Conservation (phyloP, 2,113 vertebrate species). For the Ochotona princeps region DNA sequence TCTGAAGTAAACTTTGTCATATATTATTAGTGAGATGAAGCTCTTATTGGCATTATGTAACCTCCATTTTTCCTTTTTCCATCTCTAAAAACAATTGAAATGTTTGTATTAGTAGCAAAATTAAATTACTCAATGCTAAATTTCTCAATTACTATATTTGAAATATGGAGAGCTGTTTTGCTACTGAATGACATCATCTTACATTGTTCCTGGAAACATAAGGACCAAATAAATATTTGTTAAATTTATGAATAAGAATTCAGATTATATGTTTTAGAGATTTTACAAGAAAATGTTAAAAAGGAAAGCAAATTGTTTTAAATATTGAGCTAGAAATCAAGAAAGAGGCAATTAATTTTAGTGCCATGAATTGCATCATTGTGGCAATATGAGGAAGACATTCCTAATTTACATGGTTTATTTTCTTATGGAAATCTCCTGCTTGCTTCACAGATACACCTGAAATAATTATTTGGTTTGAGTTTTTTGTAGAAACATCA, state of each 20-base stretch:
- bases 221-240: not conserved
- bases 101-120: slow-evolving; percentile 8
- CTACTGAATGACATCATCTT: not conserved
- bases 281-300: not conserved
- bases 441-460: not conserved
- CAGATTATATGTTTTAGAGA: slow-evolving; percentile 8
- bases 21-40: not conserved
- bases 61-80: not conserved
- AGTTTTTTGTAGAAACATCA: slow-evolving; percentile 26
- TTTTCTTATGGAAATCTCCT: slow-evolving; percentile 3
- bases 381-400: slow-evolving; percentile 18
- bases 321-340: slow-evolving; percentile 32
- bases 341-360: slow-evolving; percentile 41
- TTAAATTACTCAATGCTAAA: not conserved
- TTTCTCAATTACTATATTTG: not conserved
- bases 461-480: slow-evolving; percentile 9
- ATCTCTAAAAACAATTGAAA: not conserved
- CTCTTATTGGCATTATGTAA: not conserved
- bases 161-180: not conserved
- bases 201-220: not conserved
- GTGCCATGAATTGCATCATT: not conserved
- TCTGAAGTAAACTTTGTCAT: not conserved
- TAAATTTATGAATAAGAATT: slow-evolving; percentile 9
- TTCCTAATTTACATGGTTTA: not conserved
- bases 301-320: not conserved